Conservation (phyloP, 2,888 invertebrate species). For the Allolobophora icterica region DNA sequence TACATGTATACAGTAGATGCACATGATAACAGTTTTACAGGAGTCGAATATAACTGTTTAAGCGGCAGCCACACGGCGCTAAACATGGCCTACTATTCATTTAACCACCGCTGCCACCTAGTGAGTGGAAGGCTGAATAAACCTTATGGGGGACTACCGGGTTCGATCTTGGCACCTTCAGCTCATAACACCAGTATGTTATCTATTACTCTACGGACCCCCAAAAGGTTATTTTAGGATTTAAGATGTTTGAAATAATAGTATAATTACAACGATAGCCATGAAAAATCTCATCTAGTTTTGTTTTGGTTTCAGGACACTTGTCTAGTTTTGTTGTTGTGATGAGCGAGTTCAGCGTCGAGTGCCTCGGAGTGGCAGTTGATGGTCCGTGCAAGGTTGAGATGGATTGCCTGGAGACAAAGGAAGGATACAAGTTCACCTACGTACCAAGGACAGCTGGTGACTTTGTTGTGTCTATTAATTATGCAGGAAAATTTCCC, state of each 20-base stretch:
- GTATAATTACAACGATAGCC: not conserved
- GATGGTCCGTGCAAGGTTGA: constrained; percentile 54
- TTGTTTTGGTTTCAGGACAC: not conserved
- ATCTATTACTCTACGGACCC: no score
- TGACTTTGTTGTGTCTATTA: not conserved
- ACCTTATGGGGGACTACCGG: no score
- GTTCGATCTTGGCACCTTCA: no score
- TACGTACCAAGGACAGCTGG: constrained; percentile 50
- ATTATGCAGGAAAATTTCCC: constrained; percentile 18
- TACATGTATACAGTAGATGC: no score
- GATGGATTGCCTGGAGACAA: constrained; percentile 59
- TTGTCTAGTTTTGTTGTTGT: constrained; percentile 21
- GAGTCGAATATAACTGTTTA: no score
- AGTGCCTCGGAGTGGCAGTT: constrained; percentile 20
- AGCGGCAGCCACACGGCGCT: no score
- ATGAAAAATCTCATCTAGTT: not conserved
- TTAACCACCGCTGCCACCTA: no score
- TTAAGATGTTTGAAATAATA: not conserved
- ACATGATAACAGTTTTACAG: no score
- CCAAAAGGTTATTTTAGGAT: not conserved
- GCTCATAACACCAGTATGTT: no score
- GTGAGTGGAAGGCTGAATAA: no score
- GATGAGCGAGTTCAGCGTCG: not conserved
- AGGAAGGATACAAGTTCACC: constrained; percentile 57
- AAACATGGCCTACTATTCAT: no score